Percentiles rank a stretch among this genome's conserved stretches.
phyloP scores from a whole-genome alignment of 1,140 invertebrate genomes.

The Carcinoscorpius rotundicauda region DNA sequence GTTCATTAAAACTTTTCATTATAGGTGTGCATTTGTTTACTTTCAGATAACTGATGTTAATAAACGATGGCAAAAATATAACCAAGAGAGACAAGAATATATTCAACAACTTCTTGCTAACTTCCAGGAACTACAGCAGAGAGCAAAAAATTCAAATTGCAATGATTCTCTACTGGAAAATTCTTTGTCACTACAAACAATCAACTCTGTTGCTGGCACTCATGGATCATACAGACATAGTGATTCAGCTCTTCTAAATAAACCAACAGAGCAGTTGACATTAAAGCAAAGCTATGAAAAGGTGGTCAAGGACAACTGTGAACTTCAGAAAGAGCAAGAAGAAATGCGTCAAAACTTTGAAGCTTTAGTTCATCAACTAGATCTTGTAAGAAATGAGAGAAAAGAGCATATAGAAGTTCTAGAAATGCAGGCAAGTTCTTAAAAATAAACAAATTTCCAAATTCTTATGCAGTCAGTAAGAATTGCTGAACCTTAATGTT shows the following conservation, averaged over 20 bases:
- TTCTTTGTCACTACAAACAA: background rate
- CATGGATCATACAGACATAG: background rate
- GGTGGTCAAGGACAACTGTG: background rate
- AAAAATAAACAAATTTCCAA: too few species aligned
- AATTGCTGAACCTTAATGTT: too few species aligned
- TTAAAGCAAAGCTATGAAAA: background rate
- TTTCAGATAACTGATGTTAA: slow-evolving; percentile 1
- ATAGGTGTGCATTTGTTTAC: too few species aligned
- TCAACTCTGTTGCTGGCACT: background rate
- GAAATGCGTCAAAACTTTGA: background rate
- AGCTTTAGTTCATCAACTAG: background rate
- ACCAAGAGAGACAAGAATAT: slow-evolving; percentile 1
- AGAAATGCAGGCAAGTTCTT: background rate
- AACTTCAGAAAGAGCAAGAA: background rate
- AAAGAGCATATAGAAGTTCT: background rate
- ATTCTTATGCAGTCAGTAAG: too few species aligned
- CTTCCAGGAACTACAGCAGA: background rate
- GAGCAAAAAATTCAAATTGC: background rate
- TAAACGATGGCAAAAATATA: slow-evolving; percentile 3
- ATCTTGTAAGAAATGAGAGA: background rate
- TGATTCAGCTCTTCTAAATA: background rate
- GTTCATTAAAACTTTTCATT: too few species aligned
- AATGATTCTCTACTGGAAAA: background rate
- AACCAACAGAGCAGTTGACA: background rate
- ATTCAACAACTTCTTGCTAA: background rate